phyloP scores from a whole-genome alignment of 1,140 invertebrate species.

The Trichonephila inaurata region DNA sequence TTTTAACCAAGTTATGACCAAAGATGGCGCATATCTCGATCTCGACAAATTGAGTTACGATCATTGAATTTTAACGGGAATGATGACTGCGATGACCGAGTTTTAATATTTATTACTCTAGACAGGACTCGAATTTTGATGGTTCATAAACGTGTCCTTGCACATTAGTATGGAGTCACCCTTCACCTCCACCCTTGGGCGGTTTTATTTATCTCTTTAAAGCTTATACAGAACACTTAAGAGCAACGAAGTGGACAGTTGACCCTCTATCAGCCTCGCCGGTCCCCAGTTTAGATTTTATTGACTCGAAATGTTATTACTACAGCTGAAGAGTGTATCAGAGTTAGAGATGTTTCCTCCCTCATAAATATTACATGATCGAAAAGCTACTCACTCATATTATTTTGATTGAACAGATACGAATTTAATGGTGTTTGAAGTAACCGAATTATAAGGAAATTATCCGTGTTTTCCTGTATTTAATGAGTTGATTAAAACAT shows the following conservation, averaged over 20 bases:
- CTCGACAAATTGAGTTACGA: neutral
- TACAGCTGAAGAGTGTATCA: neutral
- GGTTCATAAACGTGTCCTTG: neutral
- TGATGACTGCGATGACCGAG: neutral
- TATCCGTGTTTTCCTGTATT: no score
- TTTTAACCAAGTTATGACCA: neutral
- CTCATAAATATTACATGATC: conserved; percentile 4
- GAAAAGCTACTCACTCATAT: no score
- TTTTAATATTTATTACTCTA: conserved; percentile 10
- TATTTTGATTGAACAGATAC: no score
- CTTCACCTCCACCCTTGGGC: neutral
- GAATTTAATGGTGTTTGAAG: no score
- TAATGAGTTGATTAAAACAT: no score
- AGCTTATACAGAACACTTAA: neutral
- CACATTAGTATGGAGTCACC: neutral
- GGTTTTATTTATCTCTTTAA: neutral
- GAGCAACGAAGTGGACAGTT: neutral
- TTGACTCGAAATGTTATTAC: neutral
- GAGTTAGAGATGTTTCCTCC: neutral
- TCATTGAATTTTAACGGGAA: neutral
- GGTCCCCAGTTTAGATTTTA: neutral
- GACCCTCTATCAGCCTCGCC: neutral
- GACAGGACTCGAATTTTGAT: conserved; percentile 9
- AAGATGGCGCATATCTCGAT: neutral
- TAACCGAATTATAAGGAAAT: no score